Percentiles rank a stretch among this genome's conserved stretches.
phyloP scores from a whole-genome alignment of 2,113 vertebrate species.

The Cavia aperea region DNA sequence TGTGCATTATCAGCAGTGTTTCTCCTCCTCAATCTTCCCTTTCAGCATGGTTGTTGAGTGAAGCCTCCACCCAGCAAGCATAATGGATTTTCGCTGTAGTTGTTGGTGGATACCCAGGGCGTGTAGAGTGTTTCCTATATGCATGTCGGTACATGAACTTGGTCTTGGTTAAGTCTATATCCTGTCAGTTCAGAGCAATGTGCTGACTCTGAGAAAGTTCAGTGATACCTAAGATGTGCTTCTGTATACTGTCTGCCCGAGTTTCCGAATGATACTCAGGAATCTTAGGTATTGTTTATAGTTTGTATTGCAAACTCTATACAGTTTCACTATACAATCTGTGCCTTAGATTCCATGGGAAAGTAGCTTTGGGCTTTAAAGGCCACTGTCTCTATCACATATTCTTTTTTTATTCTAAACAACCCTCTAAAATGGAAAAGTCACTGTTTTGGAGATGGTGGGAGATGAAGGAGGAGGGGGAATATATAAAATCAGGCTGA shows the following conservation, averaged over 20 bases:
- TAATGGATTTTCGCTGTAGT: not conserved
- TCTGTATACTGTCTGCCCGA: not conserved
- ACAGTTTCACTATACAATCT: not conserved
- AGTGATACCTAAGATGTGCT: not conserved
- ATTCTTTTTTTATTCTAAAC: not conserved
- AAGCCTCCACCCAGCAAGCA: not conserved
- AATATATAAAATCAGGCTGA: not conserved
- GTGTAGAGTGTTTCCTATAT: not conserved
- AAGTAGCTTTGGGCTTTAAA: not conserved
- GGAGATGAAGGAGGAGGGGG: not conserved
- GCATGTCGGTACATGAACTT: not conserved
- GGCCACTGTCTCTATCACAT: not conserved
- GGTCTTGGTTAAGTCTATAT: not conserved
- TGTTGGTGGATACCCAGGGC: not conserved
- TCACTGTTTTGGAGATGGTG: no score
- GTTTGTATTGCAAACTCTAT: not conserved
- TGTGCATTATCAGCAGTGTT: not conserved
- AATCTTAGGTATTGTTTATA: not conserved
- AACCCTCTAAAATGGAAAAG: not conserved
- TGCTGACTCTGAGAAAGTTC: not conserved
- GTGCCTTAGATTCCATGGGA: not conserved
- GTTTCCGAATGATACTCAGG: not conserved
- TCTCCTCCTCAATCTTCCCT: not conserved
- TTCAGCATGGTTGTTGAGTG: not conserved
- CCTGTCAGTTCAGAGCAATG: slow-evolving; percentile 15